These are phyloP conservation scores for Malurus elegans DNA, from an alignment of 2,113 vertebrate species.

Conservation along the genomic window DNA sequence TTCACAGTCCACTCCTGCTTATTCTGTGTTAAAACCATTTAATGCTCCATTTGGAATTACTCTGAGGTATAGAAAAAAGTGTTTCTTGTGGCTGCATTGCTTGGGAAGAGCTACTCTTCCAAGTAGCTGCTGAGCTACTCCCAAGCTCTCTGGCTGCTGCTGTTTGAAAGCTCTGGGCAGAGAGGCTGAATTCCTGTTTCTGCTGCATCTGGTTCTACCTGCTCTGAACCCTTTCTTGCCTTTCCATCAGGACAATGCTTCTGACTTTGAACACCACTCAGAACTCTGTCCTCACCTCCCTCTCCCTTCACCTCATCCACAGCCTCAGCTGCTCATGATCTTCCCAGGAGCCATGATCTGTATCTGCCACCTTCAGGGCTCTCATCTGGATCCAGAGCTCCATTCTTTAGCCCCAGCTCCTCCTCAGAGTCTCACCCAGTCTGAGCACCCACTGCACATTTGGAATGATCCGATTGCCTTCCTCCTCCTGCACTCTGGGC, in stretches of 20 bases:
- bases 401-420: background rate
- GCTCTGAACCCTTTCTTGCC: background rate
- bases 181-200: background rate
- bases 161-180: background rate
- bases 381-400: background rate
- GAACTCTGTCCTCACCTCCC: background rate
- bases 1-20: background rate
- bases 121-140: background rate
- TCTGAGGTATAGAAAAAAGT: background rate
- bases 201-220: background rate
- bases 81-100: background rate
- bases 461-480: background rate
- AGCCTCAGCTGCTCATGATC: background rate
- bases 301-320: background rate
- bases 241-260: background rate
- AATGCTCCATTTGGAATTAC: background rate
- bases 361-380: background rate
- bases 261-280: background rate
- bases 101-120: background rate
- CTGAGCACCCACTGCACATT: background rate
- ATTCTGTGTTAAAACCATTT: background rate
- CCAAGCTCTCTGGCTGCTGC: background rate
- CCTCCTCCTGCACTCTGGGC: rapidly evolving
- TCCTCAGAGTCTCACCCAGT: background rate
- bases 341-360: background rate